Evolutionary conservation across 1,140 invertebrate species (phyloP).

Genomic region (Antheraea mylitta): DNA sequence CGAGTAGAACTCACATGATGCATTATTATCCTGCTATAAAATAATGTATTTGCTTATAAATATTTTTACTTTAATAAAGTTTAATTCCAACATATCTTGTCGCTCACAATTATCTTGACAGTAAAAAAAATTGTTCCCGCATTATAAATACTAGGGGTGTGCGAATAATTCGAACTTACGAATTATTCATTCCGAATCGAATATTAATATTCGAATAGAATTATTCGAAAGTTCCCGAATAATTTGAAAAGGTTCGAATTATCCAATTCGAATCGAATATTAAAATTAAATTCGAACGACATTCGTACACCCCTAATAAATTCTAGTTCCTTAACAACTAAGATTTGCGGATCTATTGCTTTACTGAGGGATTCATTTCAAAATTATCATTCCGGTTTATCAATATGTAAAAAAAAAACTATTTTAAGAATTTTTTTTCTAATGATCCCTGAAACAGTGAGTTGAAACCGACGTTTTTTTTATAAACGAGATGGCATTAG

Average conservation of each 20-base stretch:
- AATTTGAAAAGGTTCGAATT: too few species aligned
- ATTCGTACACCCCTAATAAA: too few species aligned
- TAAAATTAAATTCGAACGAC: too few species aligned
- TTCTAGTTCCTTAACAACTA: too few species aligned
- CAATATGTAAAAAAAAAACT: not conserved
- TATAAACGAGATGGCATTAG: not conserved
- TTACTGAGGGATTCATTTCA: not conserved
- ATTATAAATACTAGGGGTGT: too few species aligned
- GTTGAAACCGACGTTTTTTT: too few species aligned
- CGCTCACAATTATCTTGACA: not conserved
- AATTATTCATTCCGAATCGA: too few species aligned
- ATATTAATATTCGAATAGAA: too few species aligned
- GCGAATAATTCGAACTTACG: too few species aligned
- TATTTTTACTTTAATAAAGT: not conserved
- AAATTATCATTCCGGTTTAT: not conserved
- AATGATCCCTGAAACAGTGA: not conserved
- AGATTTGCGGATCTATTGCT: not conserved
- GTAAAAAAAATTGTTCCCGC: too few species aligned
- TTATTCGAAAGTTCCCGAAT: too few species aligned
- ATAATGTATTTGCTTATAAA: not conserved
- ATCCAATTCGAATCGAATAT: too few species aligned
- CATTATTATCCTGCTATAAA: not conserved
- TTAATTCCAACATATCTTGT: not conserved
- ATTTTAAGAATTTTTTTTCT: not conserved
- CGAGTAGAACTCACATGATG: not conserved